These are phyloP conservation scores for Pseudopipra pipra DNA, from an alignment of 2,113 vertebrate genomes.

Conservation along the genomic window DNA sequence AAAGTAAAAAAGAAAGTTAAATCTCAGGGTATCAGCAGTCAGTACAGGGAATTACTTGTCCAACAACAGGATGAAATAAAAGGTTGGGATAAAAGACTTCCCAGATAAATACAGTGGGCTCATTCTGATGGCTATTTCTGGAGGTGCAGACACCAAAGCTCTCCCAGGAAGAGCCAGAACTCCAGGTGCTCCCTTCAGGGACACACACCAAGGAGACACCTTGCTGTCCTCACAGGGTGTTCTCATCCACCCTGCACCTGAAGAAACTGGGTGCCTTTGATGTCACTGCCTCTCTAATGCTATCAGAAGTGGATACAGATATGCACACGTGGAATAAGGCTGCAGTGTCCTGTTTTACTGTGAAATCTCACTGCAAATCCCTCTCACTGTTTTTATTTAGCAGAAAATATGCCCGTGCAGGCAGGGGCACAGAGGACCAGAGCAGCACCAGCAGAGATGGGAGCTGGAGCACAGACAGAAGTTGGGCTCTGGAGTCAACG, in stretches of 20 bases:
- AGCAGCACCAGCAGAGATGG: background rate
- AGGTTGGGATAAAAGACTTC: background rate
- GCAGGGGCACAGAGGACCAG: background rate
- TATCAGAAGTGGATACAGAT: background rate
- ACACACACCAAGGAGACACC: background rate
- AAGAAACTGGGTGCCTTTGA: background rate
- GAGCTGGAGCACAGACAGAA: background rate
- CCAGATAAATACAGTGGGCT: background rate
- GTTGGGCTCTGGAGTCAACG: background rate
- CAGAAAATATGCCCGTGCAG: background rate
- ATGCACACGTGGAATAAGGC: accelerated
- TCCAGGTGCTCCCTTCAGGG: background rate
- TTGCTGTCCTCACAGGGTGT: background rate
- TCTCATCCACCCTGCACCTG: background rate
- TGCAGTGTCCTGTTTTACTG: background rate
- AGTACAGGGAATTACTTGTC: background rate
- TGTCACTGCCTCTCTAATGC: background rate
- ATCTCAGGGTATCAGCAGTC: background rate
- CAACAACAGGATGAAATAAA: background rate
- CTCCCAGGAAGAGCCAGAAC: background rate
- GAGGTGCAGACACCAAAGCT: background rate
- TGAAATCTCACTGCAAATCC: background rate
- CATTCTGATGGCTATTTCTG: background rate
- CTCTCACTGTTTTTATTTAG: background rate
- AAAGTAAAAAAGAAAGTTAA: constrained; percentile 3